A percentile compares a stretch with the other conserved stretches of the same genome.
phyloP scores from a whole-genome alignment of 2,113 vertebrate species.

The Propithecus coquereli region DNA sequence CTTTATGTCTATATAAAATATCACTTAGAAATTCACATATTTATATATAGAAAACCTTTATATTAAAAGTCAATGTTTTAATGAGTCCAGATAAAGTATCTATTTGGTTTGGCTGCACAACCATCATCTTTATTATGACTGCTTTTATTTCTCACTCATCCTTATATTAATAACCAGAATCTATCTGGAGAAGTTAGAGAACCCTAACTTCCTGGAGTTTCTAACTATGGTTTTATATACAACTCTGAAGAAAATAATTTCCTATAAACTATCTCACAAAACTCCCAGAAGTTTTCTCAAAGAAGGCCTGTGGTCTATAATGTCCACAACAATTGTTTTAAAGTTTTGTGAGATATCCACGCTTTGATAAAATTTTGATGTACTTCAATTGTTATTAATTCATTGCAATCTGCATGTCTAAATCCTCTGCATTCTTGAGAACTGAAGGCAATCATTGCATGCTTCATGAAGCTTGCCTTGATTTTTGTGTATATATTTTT shows the following conservation, averaged over 20 bases:
- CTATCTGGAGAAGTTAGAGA: background rate
- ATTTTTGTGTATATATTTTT: background rate
- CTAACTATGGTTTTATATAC: background rate
- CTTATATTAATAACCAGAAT: background rate
- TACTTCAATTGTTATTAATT: background rate
- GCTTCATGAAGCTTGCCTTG: background rate
- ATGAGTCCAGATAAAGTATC: background rate
- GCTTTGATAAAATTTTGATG: background rate
- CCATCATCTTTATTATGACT: background rate
- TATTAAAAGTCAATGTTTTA: background rate
- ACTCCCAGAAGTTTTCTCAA: background rate
- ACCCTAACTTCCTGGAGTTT: background rate
- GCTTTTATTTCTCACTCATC: background rate
- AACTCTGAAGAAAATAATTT: background rate
- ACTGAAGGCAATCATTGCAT: background rate
- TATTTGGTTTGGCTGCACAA: background rate
- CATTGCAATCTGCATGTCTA: background rate
- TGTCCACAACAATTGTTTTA: background rate
- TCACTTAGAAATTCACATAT: background rate
- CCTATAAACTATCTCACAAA: background rate
- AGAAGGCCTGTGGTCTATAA: no score
- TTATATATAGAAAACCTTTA: background rate
- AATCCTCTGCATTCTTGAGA: background rate
- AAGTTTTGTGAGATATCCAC: background rate
- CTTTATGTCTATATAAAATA: background rate